Evolutionary conservation across 2,888 invertebrate species (phyloP).

Genomic region (Drosophila helvetica): DNA sequence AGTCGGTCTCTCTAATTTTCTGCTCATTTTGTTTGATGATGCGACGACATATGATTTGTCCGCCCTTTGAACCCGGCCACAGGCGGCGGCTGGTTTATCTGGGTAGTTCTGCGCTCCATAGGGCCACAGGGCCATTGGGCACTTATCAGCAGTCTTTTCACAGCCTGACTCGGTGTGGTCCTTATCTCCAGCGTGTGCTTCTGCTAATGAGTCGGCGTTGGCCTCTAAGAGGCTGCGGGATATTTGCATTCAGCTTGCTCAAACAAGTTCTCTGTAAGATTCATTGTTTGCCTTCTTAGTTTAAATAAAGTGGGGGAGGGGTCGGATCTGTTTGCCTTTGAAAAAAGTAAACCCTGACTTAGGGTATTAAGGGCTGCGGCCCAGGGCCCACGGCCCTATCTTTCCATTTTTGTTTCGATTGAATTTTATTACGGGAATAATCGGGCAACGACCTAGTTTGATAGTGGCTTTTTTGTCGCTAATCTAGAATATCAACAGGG

Average conservation of each 20-base stretch:
- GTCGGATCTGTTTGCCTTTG: neutral
- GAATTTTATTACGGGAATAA: conserved; percentile 16
- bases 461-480: conserved; percentile 24
- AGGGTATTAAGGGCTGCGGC: conserved; percentile 6
- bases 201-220: conserved; percentile 26
- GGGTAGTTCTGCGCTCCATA: neutral
- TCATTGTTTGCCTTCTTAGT: conserved; percentile 22
- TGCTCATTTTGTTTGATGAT: conserved; percentile 66
- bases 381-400: neutral
- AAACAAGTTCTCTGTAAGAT: conserved; percentile 52
- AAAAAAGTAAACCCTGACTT: conserved; percentile 41
- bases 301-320: no score
- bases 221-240: conserved; percentile 20
- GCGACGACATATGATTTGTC: conserved; percentile 54
- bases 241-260: conserved; percentile 54
- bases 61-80: conserved; percentile 64
- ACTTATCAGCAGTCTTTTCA: conserved; percentile 14
- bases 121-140: neutral
- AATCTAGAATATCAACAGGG: conserved; percentile 33
- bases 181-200: conserved; percentile 61
- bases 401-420: neutral
- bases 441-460: conserved; percentile 36
- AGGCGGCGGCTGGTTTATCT: conserved; percentile 33
- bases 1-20: conserved; percentile 68
- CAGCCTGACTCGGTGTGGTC: conserved; percentile 42